A percentile compares a stretch with the other conserved stretches of the same genome.
Conservation (phyloP, 1,140 invertebrate species). For the Drosophila pseudoobscura region DNA sequence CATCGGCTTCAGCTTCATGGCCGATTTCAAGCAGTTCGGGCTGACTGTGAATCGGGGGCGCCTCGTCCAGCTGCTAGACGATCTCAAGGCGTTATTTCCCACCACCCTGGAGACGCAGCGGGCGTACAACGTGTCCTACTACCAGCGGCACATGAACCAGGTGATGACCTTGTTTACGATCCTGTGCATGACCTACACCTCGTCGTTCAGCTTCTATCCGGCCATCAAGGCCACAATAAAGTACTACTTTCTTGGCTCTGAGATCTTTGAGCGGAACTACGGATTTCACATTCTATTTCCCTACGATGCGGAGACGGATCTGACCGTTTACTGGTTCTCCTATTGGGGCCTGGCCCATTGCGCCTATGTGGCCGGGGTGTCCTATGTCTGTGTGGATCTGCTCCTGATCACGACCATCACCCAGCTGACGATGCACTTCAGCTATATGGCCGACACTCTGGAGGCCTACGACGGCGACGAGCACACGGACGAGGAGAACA, state of each 20-base stretch:
- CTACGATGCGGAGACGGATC: constrained; percentile 61
- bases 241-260: constrained; percentile 61
- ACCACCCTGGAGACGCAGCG: constrained; percentile 31
- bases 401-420: constrained; percentile 65
- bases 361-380: constrained; percentile 70
- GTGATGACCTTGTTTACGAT: constrained; percentile 67
- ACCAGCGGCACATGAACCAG: constrained; percentile 59
- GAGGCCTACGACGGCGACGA: constrained; percentile 48
- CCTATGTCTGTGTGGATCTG: constrained; percentile 70
- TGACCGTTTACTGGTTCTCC: constrained; percentile 66
- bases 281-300: constrained; percentile 67
- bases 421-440: constrained; percentile 75
- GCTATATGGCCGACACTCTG: constrained; percentile 57
- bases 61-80: constrained; percentile 53
- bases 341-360: constrained; percentile 72
- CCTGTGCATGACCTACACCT: constrained; percentile 71
- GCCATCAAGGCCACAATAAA: constrained; percentile 66
- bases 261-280: constrained; percentile 71
- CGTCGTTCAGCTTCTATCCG: constrained; percentile 73
- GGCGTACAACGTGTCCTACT: constrained; percentile 56
- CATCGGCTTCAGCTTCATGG: constrained; percentile 73
- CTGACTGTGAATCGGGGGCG: constrained; percentile 51
- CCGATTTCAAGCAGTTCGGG: constrained; percentile 72
- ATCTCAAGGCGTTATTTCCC: constrained; percentile 59
- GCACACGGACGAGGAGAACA: constrained; percentile 57